Base-by-base conservation (phyloP, 2,888 invertebrate species). In the Cryptophagus acutangulus region DNA sequence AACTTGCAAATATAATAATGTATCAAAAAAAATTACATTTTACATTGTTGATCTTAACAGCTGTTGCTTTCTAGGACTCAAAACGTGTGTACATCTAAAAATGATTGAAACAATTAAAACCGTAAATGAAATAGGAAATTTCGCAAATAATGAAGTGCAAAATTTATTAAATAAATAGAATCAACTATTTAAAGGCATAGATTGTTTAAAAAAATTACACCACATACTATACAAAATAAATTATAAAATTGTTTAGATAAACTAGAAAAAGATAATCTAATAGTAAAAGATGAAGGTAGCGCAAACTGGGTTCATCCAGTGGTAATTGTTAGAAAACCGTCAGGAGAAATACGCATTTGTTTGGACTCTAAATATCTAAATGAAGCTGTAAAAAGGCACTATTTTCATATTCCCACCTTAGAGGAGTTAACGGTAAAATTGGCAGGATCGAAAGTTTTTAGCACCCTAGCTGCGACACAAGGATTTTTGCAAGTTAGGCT, bases 301-400 rank as follows among this genome's bases (percentile, higher is more conserved):
- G 5, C 43, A n/a, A 34, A 43, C 18, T 44, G 44, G 44, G 38
- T 38, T 8, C 41, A 50, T 31, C 9, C 44, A 17, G 12, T 47
- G 2, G 49, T 51, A 6, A 26, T 51, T 3, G 44, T 46, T 5
- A 41, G 33, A 48, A 52, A 49, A 5, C 30, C 12, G 14, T 17
- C 52, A 31, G 41, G 40, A 3, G 16, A 40, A 3, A 18, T 62
- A 15, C 43, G 58, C 34, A 40, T 62, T n/a, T 63, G 61, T 42
- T 13, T 62, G 2, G 58, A 61, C 43, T 55, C 59, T 5, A 48
- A 47, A 26, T 26, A 59, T 37, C 42, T 61, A 35, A 63, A 63
- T 42, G 42, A 46, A 33, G 45, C 36, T 18, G 49, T 63, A 5
- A 39, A 46, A 24, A 29, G 31, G 10, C 16, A 40, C 12, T 29